Conservation (phyloP, 2,888 invertebrate species). For the Labia minor region DNA sequence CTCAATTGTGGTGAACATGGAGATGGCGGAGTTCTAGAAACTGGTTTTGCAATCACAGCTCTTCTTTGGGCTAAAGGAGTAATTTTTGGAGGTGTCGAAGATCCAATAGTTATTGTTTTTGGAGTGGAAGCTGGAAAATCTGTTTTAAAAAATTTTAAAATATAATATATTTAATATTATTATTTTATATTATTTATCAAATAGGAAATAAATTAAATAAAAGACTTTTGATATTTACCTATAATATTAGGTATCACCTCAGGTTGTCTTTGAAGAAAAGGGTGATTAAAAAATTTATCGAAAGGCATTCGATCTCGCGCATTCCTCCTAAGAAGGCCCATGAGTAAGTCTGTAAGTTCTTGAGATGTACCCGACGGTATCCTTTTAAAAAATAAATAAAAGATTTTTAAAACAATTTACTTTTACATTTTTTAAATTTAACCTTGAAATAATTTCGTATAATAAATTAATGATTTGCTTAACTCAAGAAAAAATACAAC, state of each 20-base stretch:
- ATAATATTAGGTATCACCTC: not conserved
- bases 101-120: slow-evolving; percentile 25
- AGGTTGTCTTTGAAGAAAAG: slow-evolving; percentile 65
- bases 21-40: slow-evolving; percentile 15
- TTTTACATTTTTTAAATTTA: no score
- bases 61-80: slow-evolving; percentile 13
- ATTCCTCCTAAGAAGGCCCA: slow-evolving; percentile 74
- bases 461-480: slow-evolving; percentile 22
- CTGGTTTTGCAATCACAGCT: not conserved
- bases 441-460: no score
- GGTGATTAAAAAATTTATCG: slow-evolving; percentile 89
- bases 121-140: slow-evolving; percentile 17
- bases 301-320: slow-evolving; percentile 93
- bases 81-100: slow-evolving; percentile 14
- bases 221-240: not conserved
- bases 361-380: slow-evolving; percentile 89
- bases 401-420: no score
- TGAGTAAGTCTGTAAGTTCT: slow-evolving; percentile 75
- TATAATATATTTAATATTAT: not conserved
- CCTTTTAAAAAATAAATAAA: slow-evolving; percentile 40
- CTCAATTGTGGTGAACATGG: slow-evolving; percentile 29
- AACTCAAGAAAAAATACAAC: slow-evolving; percentile 15
- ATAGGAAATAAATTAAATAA: no score
- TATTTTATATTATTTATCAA: no score
- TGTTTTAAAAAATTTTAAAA: slow-evolving; percentile 1